Evolutionary conservation across 2,888 invertebrate genomes (phyloP), one percentile per base, ranked within the genome.

Genomic region (Tanaodytes sp.): DNA sequence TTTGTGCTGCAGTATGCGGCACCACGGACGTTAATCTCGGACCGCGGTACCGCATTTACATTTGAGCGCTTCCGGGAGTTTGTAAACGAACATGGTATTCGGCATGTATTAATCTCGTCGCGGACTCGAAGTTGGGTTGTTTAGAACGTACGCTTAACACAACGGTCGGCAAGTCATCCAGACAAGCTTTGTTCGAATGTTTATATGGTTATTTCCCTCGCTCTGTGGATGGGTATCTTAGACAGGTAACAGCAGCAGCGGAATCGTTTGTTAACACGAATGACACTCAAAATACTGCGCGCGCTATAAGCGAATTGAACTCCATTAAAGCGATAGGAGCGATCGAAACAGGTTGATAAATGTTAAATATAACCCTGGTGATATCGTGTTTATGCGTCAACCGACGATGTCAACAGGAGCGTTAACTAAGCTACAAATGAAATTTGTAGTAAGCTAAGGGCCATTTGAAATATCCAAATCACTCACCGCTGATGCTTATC

Each of bases 21-120:
- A 1, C 74, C 73, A 0, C 3, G 15, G 8, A n/a, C 65, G 37
- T 36, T 75, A 0, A 62, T 75, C n/a, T 49, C 51, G 1, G 73
- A 72, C 33, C 20, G 74, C 1, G 74, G 72, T 8, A 72, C 71
- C 0, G 12, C 46, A 6, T 75, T 75, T 40, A 73, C 72, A 0
- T 23, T 65, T 2, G 19, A 63, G 9, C 16, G 8, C 1, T 73
- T 71, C 31, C 8, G 54, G 9, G 37, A 61, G 11, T 73, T 71
- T 45, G 70, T 62, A 33, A 8, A 4, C 0, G 19, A 14, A 1
- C 51, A 66, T 12, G 71, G 65, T n/a, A 66, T 73, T 4, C 36
- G 27, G 8, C 63, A 71, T 15, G 37, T 18, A 5, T 39, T 42
- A 14, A 54, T 27, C 18, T 54, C 52, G 5, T 15, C 31, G 0